Percentiles rank a stretch among this genome's conserved stretches.
Evolutionary conservation across 1,140 invertebrate genomes (phyloP).

Genomic region (Apocrypta bakeri): DNA sequence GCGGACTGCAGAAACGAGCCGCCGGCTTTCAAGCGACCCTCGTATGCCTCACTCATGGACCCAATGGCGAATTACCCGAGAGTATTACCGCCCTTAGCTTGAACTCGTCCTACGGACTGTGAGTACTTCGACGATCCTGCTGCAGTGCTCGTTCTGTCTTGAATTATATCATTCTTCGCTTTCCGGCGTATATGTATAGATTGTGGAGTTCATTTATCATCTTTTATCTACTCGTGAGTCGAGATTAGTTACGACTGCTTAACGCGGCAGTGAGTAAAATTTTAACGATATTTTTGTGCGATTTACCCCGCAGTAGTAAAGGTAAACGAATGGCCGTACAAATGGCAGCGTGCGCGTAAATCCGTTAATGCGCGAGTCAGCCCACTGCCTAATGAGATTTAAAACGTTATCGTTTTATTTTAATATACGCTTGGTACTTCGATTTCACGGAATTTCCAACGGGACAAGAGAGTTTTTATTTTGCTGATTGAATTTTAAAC

Average conservation of each 20-base stretch:
- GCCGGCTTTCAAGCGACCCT: slow-evolving; percentile 96
- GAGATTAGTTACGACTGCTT: too few species aligned
- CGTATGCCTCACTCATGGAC: slow-evolving; percentile 91
- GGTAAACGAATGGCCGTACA: too few species aligned
- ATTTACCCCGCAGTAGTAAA: too few species aligned
- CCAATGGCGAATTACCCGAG: slow-evolving; percentile 85
- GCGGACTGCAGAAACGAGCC: slow-evolving; percentile 85
- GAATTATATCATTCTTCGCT: too few species aligned
- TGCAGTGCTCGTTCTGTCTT: neutral
- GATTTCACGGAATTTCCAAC: too few species aligned
- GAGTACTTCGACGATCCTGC: slow-evolving; percentile 77
- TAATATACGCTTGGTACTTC: too few species aligned
- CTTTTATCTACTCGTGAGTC: too few species aligned
- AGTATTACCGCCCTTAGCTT: slow-evolving; percentile 92
- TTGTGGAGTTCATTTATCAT: too few species aligned
- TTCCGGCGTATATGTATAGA: too few species aligned
- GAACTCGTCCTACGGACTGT: slow-evolving; percentile 98
- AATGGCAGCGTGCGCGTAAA: neutral
- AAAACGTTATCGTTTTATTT: neutral
- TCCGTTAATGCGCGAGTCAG: neutral
- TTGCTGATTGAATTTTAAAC: neutral
- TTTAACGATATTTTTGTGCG: too few species aligned
- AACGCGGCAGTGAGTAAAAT: too few species aligned
- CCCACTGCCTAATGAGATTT: neutral
- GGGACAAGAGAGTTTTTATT: slow-evolving; percentile 1